Evolutionary conservation across 2,797 vertebrate species (phyloP), one percentile per base, ranked within the genome.

Genomic region (Diceros bicornis): DNA sequence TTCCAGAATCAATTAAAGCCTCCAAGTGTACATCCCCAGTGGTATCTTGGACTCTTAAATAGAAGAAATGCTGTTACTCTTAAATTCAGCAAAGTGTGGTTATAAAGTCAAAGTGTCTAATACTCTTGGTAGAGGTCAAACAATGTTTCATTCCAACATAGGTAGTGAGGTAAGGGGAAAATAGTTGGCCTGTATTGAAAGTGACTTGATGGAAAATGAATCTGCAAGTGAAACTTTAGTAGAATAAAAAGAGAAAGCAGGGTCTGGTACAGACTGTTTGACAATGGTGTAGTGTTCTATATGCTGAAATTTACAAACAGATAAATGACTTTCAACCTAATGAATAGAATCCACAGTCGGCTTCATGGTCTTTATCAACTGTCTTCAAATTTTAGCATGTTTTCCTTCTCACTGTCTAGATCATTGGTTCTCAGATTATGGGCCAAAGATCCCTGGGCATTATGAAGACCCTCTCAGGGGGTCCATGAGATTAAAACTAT

Each of bases 1-100:
- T 91, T 91, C 37, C 55, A 92, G 57, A 95, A 74, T 89, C 75
- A 79, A 92, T n/a, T 64, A 95, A 96, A 77, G 50, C 52, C 47
- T 93, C 59, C n/a, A 90, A 64, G 21, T 86, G 32, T 84, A 59
- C 1, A 34, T 77, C 9, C n/a, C 29, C 16, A 91, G 6, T 96
- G 27, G 61, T 94, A 32, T 68, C 23, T 87, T 96, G 20, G n/a
- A 77, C 13, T 96, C 7, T 96, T 92, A 94, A 89, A 72, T 84
- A 92, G 77, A 94, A 91, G 62, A 74, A 86, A 69, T 91, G 62
- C 27, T 83, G 4, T 71, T 93, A 27, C 37, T 96, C 11, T 96
- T 96, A 68, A 90, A 57, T 85, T 78, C 10, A 88, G n/a, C 59
- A 37, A 83, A 94, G 10, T 91, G 2, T 94, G 61, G 4, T 95